Conservation (phyloP, 2,888 invertebrate genomes). For the Drosophila putrida region DNA sequence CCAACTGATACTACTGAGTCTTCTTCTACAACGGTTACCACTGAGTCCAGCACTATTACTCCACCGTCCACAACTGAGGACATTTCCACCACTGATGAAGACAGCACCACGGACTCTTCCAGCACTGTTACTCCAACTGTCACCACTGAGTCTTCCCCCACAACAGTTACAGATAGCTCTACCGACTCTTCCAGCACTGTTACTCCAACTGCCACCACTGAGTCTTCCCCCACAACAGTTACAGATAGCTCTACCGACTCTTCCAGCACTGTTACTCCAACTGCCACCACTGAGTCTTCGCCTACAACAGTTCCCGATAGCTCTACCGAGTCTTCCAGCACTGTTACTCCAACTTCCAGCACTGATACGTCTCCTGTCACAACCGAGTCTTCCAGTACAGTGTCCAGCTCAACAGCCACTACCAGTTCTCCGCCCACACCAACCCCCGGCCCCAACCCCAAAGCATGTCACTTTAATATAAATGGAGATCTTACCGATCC, state of each 20-base stretch:
- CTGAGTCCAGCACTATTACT: background rate
- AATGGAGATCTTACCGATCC: constrained; percentile 85
- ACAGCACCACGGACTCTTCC: background rate
- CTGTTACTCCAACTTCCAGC: background rate
- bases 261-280: constrained; percentile 11
- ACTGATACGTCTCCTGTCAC: background rate
- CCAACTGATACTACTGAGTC: constrained; percentile 17
- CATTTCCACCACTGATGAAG: background rate
- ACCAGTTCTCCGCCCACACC: constrained; percentile 18
- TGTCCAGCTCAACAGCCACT: constrained; percentile 29
- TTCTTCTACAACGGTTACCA: constrained; percentile 5
- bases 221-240: background rate
- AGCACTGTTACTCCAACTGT: constrained; percentile 14
- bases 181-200: constrained; percentile 12
- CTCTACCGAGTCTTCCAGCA: constrained; percentile 7
- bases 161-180: background rate
- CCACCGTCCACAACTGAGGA: background rate
- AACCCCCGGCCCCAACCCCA: constrained; percentile 32
- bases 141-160: constrained; percentile 6
- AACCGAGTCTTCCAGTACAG: constrained; percentile 13
- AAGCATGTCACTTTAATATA: constrained; percentile 66
- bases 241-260: background rate
- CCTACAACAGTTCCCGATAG: background rate
- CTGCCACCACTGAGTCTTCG: constrained; percentile 10
- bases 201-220: background rate